A percentile compares a stretch with the other conserved stretches of the same genome.
Evolutionary conservation across 2,797 vertebrate genomes (phyloP).

Genomic region (Cuculus canorus): DNA sequence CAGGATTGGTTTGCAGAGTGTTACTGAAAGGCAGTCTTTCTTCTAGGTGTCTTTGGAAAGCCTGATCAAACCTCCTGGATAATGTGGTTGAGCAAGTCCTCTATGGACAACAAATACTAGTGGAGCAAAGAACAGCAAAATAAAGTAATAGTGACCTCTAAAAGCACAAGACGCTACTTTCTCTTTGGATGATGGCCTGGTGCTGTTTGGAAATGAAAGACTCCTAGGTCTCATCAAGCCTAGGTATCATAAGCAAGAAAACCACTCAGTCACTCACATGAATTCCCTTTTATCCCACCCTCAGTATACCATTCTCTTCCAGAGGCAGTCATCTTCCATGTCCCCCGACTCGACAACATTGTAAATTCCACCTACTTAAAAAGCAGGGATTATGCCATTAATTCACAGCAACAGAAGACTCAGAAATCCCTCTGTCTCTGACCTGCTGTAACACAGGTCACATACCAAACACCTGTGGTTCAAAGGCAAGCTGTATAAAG

Average conservation of each 20-base stretch:
- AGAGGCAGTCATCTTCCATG: rapidly evolving
- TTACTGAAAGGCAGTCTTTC: background rate
- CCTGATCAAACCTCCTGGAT: background rate
- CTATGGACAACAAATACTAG: background rate
- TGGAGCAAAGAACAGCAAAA: background rate
- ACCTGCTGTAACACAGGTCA: background rate
- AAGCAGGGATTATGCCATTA: background rate
- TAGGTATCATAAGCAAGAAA: background rate
- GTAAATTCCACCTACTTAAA: background rate
- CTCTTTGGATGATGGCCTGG: background rate
- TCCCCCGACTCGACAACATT: background rate
- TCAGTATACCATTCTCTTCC: rapidly evolving
- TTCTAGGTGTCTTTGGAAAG: background rate
- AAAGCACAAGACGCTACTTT: background rate
- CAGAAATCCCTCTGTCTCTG: background rate
- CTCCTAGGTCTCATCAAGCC: background rate
- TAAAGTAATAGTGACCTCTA: background rate
- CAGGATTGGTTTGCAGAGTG: background rate
- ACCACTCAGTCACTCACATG: rapidly evolving
- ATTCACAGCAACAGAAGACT: background rate
- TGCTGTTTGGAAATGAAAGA: background rate
- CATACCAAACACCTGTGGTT: background rate
- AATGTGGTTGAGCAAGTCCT: background rate
- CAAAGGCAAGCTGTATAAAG: background rate
- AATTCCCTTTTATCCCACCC: background rate